Evolutionary conservation across 2,113 vertebrate genomes (phyloP).

Genomic region (Glareola pratincola): DNA sequence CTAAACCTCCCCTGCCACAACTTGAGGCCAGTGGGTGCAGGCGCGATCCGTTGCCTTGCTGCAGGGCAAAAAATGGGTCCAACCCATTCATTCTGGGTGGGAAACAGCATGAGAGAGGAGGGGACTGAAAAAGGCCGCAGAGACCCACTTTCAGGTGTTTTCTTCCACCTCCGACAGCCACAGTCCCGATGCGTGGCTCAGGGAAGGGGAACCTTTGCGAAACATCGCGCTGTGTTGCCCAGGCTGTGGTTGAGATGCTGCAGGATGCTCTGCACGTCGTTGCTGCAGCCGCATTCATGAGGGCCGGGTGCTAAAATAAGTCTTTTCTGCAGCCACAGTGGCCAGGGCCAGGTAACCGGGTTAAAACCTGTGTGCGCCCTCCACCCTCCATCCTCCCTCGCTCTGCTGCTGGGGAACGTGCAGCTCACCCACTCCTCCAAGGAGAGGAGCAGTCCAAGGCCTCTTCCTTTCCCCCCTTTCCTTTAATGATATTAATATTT

Average conservation of each 20-base stretch:
- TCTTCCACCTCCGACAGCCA: background rate
- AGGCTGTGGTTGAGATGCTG: rapidly evolving
- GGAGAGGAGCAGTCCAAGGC: background rate
- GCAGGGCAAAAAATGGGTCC: rapidly evolving
- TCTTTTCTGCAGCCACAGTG: too few species aligned
- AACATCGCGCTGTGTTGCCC: rapidly evolving
- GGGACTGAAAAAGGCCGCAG: background rate
- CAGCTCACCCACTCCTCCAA: background rate
- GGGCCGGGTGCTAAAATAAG: too few species aligned
- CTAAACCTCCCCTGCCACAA: too few species aligned
- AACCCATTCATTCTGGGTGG: rapidly evolving
- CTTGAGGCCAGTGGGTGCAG: too few species aligned
- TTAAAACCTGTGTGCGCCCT: background rate
- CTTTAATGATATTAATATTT: constrained; percentile 42
- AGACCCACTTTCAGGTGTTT: rapidly evolving
- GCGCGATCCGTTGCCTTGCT: rapidly evolving
- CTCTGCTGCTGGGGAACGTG: background rate
- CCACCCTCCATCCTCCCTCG: background rate
- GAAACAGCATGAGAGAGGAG: background rate
- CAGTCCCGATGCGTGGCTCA: rapidly evolving
- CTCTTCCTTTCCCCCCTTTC: background rate
- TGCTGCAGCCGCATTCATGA: too few species aligned
- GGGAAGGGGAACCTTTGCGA: background rate
- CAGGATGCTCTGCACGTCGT: background rate
- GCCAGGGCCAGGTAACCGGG: rapidly evolving